These are phyloP conservation scores for Gerosis bhagava DNA, from an alignment of 2,888 invertebrate species.

Conservation along the genomic window DNA sequence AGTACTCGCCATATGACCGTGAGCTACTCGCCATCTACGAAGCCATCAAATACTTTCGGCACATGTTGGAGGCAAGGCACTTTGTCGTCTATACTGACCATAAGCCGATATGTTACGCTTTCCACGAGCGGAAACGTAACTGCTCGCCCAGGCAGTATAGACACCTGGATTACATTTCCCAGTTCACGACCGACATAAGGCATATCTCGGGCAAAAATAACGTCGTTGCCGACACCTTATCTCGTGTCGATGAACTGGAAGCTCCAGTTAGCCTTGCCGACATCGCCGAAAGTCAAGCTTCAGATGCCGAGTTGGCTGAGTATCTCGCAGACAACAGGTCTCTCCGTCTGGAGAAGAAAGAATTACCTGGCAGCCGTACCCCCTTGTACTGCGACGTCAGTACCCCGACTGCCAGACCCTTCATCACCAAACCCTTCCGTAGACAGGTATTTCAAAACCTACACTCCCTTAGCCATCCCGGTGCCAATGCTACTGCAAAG, in stretches of 20 bases:
- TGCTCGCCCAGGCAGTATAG: slow-evolving; percentile 27
- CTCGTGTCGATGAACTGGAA: slow-evolving; percentile 33
- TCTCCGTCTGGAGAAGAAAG: not conserved
- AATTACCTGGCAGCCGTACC: not conserved
- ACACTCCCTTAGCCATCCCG: slow-evolving; percentile 12
- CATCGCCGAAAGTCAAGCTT: no score
- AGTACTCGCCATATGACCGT: slow-evolving; percentile 49
- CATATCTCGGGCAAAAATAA: slow-evolving; percentile 26
- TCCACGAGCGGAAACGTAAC: slow-evolving; percentile 35
- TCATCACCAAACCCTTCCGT: not conserved
- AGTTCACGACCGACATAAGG: slow-evolving; percentile 26
- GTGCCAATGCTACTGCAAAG: slow-evolving; percentile 9
- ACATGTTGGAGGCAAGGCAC: slow-evolving; percentile 51
- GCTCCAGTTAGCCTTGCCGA: no score
- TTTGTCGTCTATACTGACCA: slow-evolving; percentile 36
- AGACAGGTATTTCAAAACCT: not conserved
- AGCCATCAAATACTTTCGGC: slow-evolving; percentile 46
- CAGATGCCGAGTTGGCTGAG: not conserved
- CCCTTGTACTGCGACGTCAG: not conserved
- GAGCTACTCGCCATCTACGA: slow-evolving; percentile 52
- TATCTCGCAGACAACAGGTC: not conserved
- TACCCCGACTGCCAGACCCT: not conserved
- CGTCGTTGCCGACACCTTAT: slow-evolving; percentile 34
- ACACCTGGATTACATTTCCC: slow-evolving; percentile 32
- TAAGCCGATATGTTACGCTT: slow-evolving; percentile 39